phyloP scores from a whole-genome alignment of 1,140 invertebrate genomes.

The Tetramorium alpestre region DNA sequence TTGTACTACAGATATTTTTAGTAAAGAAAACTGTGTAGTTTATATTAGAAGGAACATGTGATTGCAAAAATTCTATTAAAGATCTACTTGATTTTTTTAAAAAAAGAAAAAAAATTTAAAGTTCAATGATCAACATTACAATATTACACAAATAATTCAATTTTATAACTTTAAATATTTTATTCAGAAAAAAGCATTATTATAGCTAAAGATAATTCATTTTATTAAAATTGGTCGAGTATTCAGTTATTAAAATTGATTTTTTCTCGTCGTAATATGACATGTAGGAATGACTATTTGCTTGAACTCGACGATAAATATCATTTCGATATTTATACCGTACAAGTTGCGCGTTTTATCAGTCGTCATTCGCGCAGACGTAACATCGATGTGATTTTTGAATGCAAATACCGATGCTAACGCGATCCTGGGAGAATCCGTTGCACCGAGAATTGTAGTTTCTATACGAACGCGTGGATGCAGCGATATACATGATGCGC shows the following conservation, averaged over 20 bases:
- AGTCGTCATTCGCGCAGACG: constrained; percentile 62
- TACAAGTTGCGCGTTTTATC: constrained; percentile 44
- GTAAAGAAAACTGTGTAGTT: neutral
- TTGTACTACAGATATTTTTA: neutral
- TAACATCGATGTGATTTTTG: constrained; percentile 65
- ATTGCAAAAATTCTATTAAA: neutral
- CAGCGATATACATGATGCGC: constrained; percentile 61
- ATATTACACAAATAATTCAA: neutral
- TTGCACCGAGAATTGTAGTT: constrained; percentile 25
- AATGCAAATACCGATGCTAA: constrained; percentile 37
- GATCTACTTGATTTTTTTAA: neutral
- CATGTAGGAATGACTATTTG: neutral
- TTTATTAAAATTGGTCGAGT: neutral
- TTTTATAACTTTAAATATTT: neutral
- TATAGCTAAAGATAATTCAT: neutral
- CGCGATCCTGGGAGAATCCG: constrained; percentile 42
- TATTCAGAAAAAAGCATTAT: neutral
- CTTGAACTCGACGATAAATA: constrained; percentile 28
- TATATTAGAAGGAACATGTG: neutral
- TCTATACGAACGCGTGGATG: constrained; percentile 51
- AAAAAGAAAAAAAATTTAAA: neutral
- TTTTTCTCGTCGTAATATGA: neutral
- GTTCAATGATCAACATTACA: neutral
- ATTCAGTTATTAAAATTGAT: neutral
- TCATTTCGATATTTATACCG: constrained; percentile 47